phyloP scores from a whole-genome alignment of 2,888 invertebrate species.

The Linnaemya vulpina region DNA sequence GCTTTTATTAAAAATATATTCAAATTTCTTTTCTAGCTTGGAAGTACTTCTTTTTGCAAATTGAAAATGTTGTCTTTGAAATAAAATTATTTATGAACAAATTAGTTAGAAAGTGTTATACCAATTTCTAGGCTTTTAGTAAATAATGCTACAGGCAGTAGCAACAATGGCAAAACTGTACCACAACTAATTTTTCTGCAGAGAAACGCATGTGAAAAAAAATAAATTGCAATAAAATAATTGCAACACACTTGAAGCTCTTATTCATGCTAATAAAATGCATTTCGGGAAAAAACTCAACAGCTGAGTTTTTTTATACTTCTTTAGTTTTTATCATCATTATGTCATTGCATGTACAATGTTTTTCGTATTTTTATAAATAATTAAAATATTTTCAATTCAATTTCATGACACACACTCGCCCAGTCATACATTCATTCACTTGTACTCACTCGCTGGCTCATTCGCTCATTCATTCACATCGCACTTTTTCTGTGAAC shows the following conservation, averaged over 20 bases:
- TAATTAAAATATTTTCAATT: slow-evolving; percentile 42
- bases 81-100: not conserved
- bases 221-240: not conserved
- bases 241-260: not conserved
- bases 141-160: not conserved
- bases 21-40: too few relatives aligned
- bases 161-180: not conserved
- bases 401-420: slow-evolving; percentile 52
- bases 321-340: slow-evolving; percentile 38
- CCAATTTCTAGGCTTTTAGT: not conserved
- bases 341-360: slow-evolving; percentile 45
- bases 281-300: not conserved
- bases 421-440: slow-evolving; percentile 31
- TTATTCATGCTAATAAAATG: slow-evolving; percentile 45
- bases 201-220: not conserved
- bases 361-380: slow-evolving; percentile 32
- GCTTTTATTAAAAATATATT: too few relatives aligned
- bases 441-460: not conserved
- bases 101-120: not conserved
- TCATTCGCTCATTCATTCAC: not conserved
- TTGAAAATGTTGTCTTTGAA: too few relatives aligned
- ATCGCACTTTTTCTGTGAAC: slow-evolving; percentile 36
- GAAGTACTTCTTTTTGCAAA: too few relatives aligned
- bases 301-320: slow-evolving; percentile 14
- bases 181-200: not conserved